These are phyloP conservation scores for Ramphastos sulfuratus DNA, from an alignment of 2,113 vertebrate genomes.

Conservation along the genomic window DNA sequence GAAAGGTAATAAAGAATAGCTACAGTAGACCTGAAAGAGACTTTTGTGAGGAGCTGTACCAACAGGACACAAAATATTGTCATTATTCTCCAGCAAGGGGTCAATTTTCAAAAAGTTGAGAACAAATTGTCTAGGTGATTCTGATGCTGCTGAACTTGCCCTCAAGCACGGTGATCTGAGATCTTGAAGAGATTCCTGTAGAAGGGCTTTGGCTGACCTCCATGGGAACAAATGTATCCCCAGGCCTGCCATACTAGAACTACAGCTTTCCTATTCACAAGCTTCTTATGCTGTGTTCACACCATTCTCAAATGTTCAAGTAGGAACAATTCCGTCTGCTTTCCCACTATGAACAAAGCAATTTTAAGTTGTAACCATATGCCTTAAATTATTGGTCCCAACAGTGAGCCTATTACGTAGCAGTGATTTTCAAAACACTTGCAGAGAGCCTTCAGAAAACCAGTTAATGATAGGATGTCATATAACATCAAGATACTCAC, in stretches of 20 bases:
- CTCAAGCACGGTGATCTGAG: rapidly evolving
- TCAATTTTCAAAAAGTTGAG: not conserved
- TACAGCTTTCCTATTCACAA: not conserved
- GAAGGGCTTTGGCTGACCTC: not conserved
- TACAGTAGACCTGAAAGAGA: not conserved
- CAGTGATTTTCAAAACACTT: not conserved
- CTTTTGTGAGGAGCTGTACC: not conserved
- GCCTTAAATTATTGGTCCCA: not conserved
- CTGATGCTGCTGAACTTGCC: not conserved
- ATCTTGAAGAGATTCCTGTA: not conserved
- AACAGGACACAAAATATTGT: not conserved
- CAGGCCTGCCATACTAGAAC: not conserved
- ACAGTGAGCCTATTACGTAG: not conserved
- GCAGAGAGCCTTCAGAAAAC: not conserved
- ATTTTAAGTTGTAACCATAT: not conserved
- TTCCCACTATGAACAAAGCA: not conserved
- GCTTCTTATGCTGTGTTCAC: not conserved
- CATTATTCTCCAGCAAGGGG: not conserved
- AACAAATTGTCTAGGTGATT: not conserved
- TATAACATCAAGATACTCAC: not conserved
- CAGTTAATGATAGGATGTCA: not conserved
- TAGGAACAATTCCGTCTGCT: not conserved
- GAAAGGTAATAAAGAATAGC: not conserved
- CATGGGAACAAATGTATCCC: not conserved
- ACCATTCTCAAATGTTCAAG: not conserved